Evolutionary conservation across 2,113 vertebrate genomes (phyloP).

Genomic region (Tringa solitaria): DNA sequence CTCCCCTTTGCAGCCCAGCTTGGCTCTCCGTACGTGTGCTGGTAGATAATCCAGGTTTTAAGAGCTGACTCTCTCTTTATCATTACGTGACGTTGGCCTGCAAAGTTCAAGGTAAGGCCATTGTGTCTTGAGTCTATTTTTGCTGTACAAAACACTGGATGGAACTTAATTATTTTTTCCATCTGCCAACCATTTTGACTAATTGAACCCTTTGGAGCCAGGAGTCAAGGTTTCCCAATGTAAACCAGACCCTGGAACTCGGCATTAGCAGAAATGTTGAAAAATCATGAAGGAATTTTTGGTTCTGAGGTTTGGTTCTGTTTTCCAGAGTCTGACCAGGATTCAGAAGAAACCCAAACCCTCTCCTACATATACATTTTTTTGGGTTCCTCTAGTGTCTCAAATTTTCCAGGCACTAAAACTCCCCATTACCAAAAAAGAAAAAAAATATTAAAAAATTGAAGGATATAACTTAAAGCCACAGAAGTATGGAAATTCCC

Average conservation of each 20-base stretch:
- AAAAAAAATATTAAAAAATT: neutral
- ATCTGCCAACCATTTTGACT: conserved; percentile 70
- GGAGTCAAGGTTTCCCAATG: conserved; percentile 63
- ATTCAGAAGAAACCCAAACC: conserved; percentile 33
- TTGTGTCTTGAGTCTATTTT: conserved; percentile 63
- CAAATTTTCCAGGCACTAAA: conserved; percentile 48
- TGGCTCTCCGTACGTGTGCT: neutral
- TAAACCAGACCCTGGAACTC: conserved; percentile 46
- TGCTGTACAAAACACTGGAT: conserved; percentile 54
- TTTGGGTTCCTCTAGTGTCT: neutral
- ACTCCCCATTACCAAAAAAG: neutral
- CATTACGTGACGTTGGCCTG: conserved; percentile 27
- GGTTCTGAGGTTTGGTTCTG: conserved; percentile 67
- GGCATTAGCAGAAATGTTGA: conserved; percentile 21
- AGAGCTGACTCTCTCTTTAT: conserved; percentile 50
- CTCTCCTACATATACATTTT: conserved; percentile 25
- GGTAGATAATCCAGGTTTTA: conserved; percentile 32
- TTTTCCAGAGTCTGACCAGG: conserved; percentile 46
- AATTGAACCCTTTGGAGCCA: conserved; percentile 67
- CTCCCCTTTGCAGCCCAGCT: neutral
- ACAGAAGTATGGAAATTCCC: conserved; percentile 37
- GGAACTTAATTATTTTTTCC: conserved; percentile 63
- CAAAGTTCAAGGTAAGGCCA: conserved; percentile 67
- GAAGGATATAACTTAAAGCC: conserved; percentile 43
- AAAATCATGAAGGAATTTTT: conserved; percentile 55